Base-by-base conservation (phyloP, 2,888 invertebrate species). In the Euphydryas editha region DNA sequence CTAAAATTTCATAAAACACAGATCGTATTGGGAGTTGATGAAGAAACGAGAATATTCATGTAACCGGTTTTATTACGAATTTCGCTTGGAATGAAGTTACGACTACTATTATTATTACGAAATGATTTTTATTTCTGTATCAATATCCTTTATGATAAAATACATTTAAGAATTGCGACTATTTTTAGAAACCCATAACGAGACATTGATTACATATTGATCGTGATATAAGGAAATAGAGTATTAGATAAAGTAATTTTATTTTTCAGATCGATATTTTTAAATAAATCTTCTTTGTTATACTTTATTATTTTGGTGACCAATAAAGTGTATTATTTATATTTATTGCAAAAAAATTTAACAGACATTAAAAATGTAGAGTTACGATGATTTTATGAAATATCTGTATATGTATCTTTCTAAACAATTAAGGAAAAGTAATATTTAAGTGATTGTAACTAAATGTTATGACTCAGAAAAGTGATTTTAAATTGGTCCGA, bases 1-100 rank as follows among this genome's bases (percentile, higher is more conserved):
- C 15, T 15, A 51, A 51, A 51, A 51, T 51, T 51, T 51, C 24
- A 51, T 51, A 51, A 6, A 20, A 51, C 49, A 51, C 49, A 24
- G 49, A 51, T 51, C 21, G 24, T 15, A 24, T 24, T 51, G 49
- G 7, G 24, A 51, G 24, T 51, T 15, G 24, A 54, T 36, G 36
- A 54, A 7, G 24, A 30, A 54, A 36, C 54, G 36, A 54, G 54
- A 54, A 54, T 54, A 54, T 54, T 65, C 37, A 46, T 17, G 21
- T 21, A 69, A 66, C 68, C 62, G 62, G 68, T 69, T 59, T 24
- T 11, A 49, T 17, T 17, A 56, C 60, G 57, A 64, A 65, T 65
- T 65, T 62, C 54, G 58, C 64, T 54, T 51, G 59, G 62, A 65
- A 71, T 62, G 70, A 61, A 60, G 68, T 63, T 71, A 62, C 62